Base-by-base conservation (phyloP, 2,888 invertebrate genomes). In the Trypoxylon attenuatum region DNA sequence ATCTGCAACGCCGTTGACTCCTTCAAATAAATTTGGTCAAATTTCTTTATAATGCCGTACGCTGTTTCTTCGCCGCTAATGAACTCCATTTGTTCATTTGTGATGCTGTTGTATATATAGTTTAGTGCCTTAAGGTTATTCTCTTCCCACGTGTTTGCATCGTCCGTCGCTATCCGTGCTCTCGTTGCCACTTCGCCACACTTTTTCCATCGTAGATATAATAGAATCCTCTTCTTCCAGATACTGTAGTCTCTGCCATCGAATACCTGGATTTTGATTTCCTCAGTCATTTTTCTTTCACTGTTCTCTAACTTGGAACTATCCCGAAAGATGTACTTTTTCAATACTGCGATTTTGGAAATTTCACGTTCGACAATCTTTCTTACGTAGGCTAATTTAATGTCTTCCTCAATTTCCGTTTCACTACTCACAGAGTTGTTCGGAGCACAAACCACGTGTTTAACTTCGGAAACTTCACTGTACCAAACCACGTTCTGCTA, bases 191-290 rank as follows among this genome's bases (percentile, higher is more conserved):
- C 41, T 23, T 25, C 22, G 6, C 50, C 46, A 41, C 61, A 61
- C 13, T 51, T 51, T 15, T 61, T 56, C 21, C 27, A 59, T 46
- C 62, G 65, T 3, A 75, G 33, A 18, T 55, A 71, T 42, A 68
- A 43, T 4, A 47, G n/a, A 1, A 74, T 61, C 42, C 74, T 53
- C 42, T 63, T 73, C 41, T 72, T 76, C 76, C 77, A 76, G 2
- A 50, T 69, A 8, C 18, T 56, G 25, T 78, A 75, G 15, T 75
- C 65, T 16, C 45, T 22, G 23, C 75, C 75, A 63, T 73, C 69
- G 41, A 75, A 75, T 0, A 67, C 46, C 23, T 25, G 63, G 21
- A 75, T 46, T n/a, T 27, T 59, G 2, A 71, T 33, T 45, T 71
- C 53, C 5, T 33, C 39, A 22, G 42, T 27, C 57, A 49, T 60